Evolutionary conservation across 2,113 vertebrate species (phyloP), one percentile per base, ranked within the genome.

Genomic region (Paratilapia polleni): DNA sequence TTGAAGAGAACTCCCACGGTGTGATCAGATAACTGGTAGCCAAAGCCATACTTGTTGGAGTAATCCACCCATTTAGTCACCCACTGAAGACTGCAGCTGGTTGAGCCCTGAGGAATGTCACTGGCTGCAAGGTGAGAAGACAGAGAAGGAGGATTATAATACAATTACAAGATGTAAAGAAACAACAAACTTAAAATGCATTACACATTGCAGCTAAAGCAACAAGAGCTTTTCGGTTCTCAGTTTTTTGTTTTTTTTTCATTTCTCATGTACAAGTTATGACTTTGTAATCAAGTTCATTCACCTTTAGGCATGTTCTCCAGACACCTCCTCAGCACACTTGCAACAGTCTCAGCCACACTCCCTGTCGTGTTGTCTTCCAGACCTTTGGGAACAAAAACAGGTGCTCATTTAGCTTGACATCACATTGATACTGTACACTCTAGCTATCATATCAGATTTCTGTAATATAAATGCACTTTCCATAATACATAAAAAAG

Each of bases 21-120:
- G 93, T 98, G 97, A 95, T 99, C 97, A 2, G 98, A 99, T 87
- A 99, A 95, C 95, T 99, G 98, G 95, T 99, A 99, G 2, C 98
- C 98, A 84, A 99, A 99, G 93, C 98, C 98, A 0, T 99, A 99
- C 90, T 99, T 99, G 94, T 99, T 99, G 43, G 98, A 99, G 85
- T 99, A 99, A 94, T 99, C 98, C 75, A 99, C 98, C 98, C 98
- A 99, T 91, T 99, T 99, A 78, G 98, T 99, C 92, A 99, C 98
- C 98, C 98, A 99, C 74, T 98, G 98, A 92, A 99, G 97, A 56
- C 93, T 97, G 31, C 96, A 91, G 90, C 95, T 95, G 76, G 96
- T 90, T 78, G 97, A 96, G 76, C 97, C 95, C 89, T 96, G 97
- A 77, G 98, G 98, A 84, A 98, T 96, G 87, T 94, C 91, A 22